These are phyloP conservation scores for Onychorhynchus coronatus DNA, from an alignment of 2,113 vertebrate species.

Conservation along the genomic window DNA sequence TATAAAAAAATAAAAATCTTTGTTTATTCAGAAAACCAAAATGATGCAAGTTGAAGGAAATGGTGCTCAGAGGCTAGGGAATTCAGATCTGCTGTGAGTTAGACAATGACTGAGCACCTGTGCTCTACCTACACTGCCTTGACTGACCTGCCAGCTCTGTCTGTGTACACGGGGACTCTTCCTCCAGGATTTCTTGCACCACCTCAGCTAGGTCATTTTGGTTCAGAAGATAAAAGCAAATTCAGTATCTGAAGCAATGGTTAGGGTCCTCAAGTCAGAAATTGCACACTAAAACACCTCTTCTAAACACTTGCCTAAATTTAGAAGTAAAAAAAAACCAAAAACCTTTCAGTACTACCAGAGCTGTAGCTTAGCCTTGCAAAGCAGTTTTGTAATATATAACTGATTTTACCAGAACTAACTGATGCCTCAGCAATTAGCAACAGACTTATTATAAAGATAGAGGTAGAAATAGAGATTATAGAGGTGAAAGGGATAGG, in stretches of 20 bases:
- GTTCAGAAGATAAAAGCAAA: background rate
- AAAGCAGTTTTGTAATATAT: background rate
- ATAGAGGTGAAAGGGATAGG: background rate
- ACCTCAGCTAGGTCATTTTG: background rate
- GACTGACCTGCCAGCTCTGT: background rate
- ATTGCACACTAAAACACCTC: background rate
- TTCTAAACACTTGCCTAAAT: background rate
- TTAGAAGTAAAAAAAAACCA: background rate
- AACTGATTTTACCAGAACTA: background rate
- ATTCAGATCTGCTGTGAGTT: background rate
- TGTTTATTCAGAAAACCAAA: background rate
- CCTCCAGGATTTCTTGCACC: background rate
- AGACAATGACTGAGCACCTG: rapidly evolving
- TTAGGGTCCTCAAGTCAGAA: background rate
- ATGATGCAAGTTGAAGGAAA: background rate
- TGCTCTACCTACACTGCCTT: background rate
- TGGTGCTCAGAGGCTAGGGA: background rate
- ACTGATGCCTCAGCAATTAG: background rate
- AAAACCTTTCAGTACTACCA: background rate
- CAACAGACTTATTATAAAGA: background rate
- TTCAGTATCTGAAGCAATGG: background rate
- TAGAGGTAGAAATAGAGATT: background rate
- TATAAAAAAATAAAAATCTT: background rate
- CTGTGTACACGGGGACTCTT: rapidly evolving
- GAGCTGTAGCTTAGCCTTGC: background rate